A percentile compares a stretch with the other conserved stretches of the same genome.
These are phyloP conservation scores for Bombycilla garrulus DNA, from an alignment of 2,113 vertebrate genomes.

Conservation along the genomic window DNA sequence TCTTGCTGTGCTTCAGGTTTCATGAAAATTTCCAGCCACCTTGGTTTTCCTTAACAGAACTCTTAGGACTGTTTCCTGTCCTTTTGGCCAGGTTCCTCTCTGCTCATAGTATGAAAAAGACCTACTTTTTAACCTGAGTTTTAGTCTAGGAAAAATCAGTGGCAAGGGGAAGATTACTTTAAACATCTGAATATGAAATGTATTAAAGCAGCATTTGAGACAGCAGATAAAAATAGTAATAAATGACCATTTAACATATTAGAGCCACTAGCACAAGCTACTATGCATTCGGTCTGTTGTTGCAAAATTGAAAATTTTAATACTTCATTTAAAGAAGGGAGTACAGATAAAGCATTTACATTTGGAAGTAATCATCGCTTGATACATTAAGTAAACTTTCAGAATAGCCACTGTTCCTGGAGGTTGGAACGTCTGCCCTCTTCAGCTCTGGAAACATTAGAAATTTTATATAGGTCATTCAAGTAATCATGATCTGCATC, in stretches of 20 bases:
- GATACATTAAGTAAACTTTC: neutral
- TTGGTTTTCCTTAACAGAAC: neutral
- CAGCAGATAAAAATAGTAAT: neutral
- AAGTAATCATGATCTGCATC: neutral
- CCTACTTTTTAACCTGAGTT: neutral
- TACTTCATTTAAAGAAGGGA: neutral
- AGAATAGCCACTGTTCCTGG: neutral
- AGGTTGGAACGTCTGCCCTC: neutral
- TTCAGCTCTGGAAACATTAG: neutral
- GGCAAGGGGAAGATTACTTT: neutral
- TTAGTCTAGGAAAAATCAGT: neutral
- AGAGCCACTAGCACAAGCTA: neutral
- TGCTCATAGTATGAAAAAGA: neutral
- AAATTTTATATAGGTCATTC: neutral
- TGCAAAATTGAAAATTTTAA: neutral
- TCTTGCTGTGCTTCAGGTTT: neutral
- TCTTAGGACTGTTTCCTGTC: neutral
- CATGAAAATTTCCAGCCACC: neutral
- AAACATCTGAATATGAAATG: neutral
- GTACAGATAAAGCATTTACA: neutral
- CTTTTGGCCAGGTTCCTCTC: neutral
- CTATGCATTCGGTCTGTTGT: neutral
- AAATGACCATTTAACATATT: neutral
- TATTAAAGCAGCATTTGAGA: neutral
- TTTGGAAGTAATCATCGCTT: neutral